These are phyloP conservation scores for Champsocephalus gunnari DNA, from an alignment of 2,797 vertebrate species.

Conservation along the genomic window DNA sequence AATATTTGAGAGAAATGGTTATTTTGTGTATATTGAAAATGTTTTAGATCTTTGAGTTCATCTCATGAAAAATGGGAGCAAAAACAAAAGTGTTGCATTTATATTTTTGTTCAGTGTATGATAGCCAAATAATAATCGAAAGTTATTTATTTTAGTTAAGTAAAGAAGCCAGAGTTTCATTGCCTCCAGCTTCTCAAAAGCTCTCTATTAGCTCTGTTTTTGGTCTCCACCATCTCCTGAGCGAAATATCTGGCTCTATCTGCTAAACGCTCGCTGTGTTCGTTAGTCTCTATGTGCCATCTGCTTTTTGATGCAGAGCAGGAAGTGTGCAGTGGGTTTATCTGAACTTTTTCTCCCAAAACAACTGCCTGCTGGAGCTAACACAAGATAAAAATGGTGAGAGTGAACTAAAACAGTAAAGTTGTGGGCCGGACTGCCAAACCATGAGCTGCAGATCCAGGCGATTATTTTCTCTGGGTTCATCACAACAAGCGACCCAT, in stretches of 20 bases:
- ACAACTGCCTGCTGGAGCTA: neutral
- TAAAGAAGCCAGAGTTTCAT: neutral
- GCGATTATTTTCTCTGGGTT: conserved; percentile 13
- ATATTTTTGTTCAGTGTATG: too few relatives aligned
- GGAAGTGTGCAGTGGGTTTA: neutral
- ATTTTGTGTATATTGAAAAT: too few relatives aligned
- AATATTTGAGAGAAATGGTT: too few relatives aligned
- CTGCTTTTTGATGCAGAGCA: neutral
- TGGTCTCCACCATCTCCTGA: neutral
- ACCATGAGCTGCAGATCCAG: neutral
- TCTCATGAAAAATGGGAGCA: too few relatives aligned
- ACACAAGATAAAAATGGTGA: too few relatives aligned
- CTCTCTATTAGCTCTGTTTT: neutral
- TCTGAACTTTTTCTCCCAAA: neutral
- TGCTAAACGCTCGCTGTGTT: neutral
- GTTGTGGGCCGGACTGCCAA: neutral
- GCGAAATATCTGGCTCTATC: neutral
- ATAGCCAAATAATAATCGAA: neutral
- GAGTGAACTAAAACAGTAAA: neutral
- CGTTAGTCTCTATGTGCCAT: neutral
- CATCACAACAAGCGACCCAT: neutral
- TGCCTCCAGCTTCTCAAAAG: neutral
- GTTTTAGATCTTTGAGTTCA: too few relatives aligned
- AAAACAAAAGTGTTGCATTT: too few relatives aligned
- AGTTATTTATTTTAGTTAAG: neutral